Percentiles rank a stretch among this genome's conserved stretches.
Conservation (phyloP, 1,140 invertebrate genomes). For the Cyphomyrmex costatus region DNA sequence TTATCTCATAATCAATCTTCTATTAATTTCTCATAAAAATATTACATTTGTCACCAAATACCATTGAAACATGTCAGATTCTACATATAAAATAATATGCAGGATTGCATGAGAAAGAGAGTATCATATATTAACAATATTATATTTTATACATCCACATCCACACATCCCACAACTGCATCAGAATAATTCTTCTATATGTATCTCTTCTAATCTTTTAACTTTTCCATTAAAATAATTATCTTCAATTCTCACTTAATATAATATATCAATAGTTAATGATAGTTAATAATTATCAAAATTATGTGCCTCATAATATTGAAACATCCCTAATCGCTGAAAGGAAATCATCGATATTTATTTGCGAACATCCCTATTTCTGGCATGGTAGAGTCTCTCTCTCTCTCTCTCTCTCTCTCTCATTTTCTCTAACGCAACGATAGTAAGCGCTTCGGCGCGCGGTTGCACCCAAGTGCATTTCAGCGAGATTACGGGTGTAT, state of each 20-base stretch:
- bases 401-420: background rate
- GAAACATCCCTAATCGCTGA: background rate
- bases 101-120: background rate
- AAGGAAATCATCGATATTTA: slow-evolving; percentile 59
- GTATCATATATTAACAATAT: background rate
- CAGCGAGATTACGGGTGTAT: slow-evolving; percentile 74
- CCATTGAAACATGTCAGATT: background rate
- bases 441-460: slow-evolving; percentile 65
- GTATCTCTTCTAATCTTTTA: too few relatives aligned
- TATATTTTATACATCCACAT: background rate
- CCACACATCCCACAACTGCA: background rate
- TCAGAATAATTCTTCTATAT: background rate
- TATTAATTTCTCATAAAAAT: background rate
- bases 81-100: background rate
- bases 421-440: slow-evolving; percentile 46
- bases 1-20: too few relatives aligned
- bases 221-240: background rate
- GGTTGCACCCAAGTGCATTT: slow-evolving; percentile 73
- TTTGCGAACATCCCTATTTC: slow-evolving; percentile 65
- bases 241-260: background rate
- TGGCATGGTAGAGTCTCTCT: slow-evolving; percentile 31
- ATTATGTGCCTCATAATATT: background rate
- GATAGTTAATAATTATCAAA: background rate
- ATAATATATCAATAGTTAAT: background rate
- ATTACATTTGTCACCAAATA: background rate